phyloP scores from a whole-genome alignment of 2,888 invertebrate species.

The Epiperipatus broadwayi region DNA sequence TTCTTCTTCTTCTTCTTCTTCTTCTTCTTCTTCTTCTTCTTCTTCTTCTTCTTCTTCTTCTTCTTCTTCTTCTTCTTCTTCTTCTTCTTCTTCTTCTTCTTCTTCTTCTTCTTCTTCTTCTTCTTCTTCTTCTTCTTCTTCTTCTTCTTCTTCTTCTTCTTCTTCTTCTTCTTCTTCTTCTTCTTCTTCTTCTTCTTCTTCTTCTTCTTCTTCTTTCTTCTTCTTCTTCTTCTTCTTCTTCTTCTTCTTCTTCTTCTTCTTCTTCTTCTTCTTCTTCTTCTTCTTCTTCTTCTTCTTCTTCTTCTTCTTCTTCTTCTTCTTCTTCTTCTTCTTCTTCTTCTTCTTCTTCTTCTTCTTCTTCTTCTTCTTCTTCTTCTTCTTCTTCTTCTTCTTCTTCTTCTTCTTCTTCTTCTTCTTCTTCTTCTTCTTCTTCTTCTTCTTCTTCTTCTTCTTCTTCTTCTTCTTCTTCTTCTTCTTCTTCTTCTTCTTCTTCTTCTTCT shows the following conservation, averaged over 20 bases:
- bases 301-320: slow-evolving; percentile 4
- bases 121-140: slow-evolving; percentile 4
- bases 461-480: slow-evolving; percentile 4
- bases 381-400: slow-evolving; percentile 4
- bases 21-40: slow-evolving; percentile 4
- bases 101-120: slow-evolving; percentile 4
- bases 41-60: slow-evolving; percentile 4
- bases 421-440: slow-evolving; percentile 4
- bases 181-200: slow-evolving; percentile 4
- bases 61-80: slow-evolving; percentile 4
- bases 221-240: slow-evolving; percentile 4
- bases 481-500: slow-evolving; percentile 4
- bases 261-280: slow-evolving; percentile 4
- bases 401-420: slow-evolving; percentile 4
- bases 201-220: slow-evolving; percentile 4
- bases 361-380: slow-evolving; percentile 4
- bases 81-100: slow-evolving; percentile 4
- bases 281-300: slow-evolving; percentile 4
- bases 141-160: slow-evolving; percentile 4
- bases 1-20: not conserved
- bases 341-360: slow-evolving; percentile 4
- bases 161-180: slow-evolving; percentile 4
- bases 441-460: too few relatives aligned
- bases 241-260: slow-evolving; percentile 4
- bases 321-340: slow-evolving; percentile 4